phyloP scores from a whole-genome alignment of 2,113 vertebrate species.

The Eurypyga helias region DNA sequence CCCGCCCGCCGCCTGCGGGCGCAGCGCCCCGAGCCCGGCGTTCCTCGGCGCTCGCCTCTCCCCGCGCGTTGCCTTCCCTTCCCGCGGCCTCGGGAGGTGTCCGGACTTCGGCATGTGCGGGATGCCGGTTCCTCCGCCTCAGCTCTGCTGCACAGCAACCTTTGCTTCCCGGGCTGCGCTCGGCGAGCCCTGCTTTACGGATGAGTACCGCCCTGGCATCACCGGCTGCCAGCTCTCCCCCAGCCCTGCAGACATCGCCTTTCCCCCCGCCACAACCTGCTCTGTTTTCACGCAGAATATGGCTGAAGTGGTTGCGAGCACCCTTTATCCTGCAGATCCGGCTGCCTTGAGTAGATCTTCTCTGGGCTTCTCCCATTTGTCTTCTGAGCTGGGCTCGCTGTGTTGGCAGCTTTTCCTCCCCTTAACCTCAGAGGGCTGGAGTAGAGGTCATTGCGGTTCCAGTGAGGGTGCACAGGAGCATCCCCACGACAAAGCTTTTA shows the following conservation, averaged over 20 bases:
- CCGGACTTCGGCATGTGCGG: neutral
- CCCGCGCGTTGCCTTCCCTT: neutral
- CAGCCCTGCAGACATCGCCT: neutral
- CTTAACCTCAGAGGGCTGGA: neutral
- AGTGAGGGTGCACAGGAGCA: neutral
- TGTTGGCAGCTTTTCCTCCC: neutral
- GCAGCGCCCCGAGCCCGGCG: neutral
- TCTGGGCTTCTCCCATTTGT: rapidly evolving
- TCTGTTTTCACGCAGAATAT: rapidly evolving
- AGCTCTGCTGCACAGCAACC: neutral
- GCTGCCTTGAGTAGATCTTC: too few relatives aligned
- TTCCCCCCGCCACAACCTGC: rapidly evolving
- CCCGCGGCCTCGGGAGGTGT: neutral
- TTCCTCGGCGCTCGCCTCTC: neutral
- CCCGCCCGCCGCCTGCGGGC: neutral
- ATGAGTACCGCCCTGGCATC: neutral
- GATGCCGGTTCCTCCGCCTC: neutral
- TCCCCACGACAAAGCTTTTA: neutral
- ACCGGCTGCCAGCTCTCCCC: rapidly evolving
- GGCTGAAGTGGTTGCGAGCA: neutral
- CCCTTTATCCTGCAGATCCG: neutral
- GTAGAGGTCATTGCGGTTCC: neutral
- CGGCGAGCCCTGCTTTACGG: rapidly evolving
- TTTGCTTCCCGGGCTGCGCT: neutral
- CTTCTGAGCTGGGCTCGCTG: too few relatives aligned